Percentiles rank a stretch among this genome's conserved stretches.
phyloP scores from a whole-genome alignment of 2,888 invertebrate species.

The Lithophane leautieri region DNA sequence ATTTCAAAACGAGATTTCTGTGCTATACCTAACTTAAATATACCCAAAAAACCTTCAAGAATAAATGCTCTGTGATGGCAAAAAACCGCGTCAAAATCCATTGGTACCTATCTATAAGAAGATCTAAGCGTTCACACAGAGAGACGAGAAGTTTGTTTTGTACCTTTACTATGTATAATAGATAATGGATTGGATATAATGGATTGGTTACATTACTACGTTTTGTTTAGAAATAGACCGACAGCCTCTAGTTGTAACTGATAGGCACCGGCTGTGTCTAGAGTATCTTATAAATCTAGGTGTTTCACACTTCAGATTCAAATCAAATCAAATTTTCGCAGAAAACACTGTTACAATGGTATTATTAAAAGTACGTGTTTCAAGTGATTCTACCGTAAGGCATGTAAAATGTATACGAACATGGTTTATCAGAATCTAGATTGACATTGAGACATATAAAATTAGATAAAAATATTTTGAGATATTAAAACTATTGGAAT shows the following conservation, averaged over 20 bases:
- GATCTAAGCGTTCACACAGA: neutral
- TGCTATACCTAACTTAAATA: too few species aligned
- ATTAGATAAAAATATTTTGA: too few species aligned
- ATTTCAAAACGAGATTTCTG: neutral
- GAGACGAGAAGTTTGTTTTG: neutral
- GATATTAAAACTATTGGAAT: too few species aligned
- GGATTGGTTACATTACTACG: neutral
- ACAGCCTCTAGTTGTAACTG: conserved; percentile 9
- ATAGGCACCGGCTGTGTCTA: conserved; percentile 16
- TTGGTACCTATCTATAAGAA: neutral
- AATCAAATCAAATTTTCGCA: too few species aligned
- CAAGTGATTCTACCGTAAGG: too few species aligned
- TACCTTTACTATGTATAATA: neutral
- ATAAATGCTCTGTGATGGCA: neutral
- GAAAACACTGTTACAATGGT: too few species aligned
- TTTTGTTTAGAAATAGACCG: conserved; percentile 28
- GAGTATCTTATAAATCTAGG: conserved; percentile 22
- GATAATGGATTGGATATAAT: neutral
- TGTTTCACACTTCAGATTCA: conserved; percentile 22
- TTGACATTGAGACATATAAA: too few species aligned
- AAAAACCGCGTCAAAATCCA: too few species aligned
- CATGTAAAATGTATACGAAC: too few species aligned
- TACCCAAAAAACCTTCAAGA: neutral
- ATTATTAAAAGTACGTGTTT: too few species aligned
- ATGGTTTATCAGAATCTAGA: too few species aligned